Evolutionary conservation across 2,113 vertebrate genomes (phyloP).

Genomic region (Alces alces): DNA sequence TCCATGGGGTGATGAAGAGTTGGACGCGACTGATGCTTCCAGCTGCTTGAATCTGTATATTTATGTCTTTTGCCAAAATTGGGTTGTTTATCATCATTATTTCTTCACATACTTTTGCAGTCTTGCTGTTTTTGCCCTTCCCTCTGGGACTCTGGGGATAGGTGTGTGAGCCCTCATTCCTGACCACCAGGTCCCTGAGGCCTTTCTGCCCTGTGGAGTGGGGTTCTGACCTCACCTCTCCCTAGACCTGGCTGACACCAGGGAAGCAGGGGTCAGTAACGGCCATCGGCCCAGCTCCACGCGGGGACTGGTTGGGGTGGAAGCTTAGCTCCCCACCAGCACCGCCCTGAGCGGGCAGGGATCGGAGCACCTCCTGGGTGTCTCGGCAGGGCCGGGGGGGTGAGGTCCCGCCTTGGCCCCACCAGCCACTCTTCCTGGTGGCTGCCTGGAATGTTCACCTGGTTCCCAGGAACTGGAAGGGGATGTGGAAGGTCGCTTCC

Average conservation of each 20-base stretch:
- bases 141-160: neutral
- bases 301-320: neutral
- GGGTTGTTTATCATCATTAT: neutral
- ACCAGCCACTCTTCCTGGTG: neutral
- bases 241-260: neutral
- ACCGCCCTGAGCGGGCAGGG: accelerated
- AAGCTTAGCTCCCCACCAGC: neutral
- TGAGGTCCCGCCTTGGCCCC: neutral
- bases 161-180: neutral
- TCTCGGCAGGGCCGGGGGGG: neutral
- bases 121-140: neutral
- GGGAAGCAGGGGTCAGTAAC: neutral
- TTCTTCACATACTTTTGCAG: neutral
- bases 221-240: neutral
- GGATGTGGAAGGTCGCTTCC: neutral
- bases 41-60: neutral
- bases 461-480: neutral
- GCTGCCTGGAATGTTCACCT: neutral
- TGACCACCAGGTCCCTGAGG: neutral
- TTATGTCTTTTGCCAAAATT: neutral
- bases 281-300: neutral
- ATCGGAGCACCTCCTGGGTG: neutral
- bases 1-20: neutral
- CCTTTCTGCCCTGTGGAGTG: neutral
- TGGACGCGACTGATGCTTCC: neutral